phyloP scores from a whole-genome alignment of 2,888 invertebrate species.

The Agrilus mali region DNA sequence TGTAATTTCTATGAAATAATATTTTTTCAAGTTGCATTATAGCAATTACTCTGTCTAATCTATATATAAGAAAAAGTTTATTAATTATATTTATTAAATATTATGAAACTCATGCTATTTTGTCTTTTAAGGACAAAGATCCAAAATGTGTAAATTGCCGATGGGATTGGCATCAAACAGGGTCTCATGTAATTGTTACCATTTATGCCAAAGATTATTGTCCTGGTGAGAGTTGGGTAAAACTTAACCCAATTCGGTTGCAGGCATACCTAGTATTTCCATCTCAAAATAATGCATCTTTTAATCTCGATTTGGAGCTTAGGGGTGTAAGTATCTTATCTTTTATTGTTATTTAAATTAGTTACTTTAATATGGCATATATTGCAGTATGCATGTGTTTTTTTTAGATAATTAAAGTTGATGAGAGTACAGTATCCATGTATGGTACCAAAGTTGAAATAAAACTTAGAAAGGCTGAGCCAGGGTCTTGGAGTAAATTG shows the following conservation, averaged over 20 bases:
- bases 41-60: no score
- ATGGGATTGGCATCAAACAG: slow-evolving; percentile 94
- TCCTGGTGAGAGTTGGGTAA: slow-evolving; percentile 59
- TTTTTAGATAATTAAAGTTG: slow-evolving; percentile 63
- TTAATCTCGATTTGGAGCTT: slow-evolving; percentile 65
- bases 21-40: no score
- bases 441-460: slow-evolving; percentile 86
- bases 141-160: slow-evolving; percentile 46
- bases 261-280: slow-evolving; percentile 65
- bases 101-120: no score
- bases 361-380: no score
- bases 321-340: slow-evolving; percentile 61
- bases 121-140: slow-evolving; percentile 23
- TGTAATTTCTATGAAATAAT: background rate
- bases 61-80: no score
- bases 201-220: slow-evolving; percentile 86
- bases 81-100: no score
- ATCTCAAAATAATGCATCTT: slow-evolving; percentile 56
- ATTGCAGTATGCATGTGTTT: slow-evolving; percentile 7
- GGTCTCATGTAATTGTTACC: slow-evolving; percentile 68
- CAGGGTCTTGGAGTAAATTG: slow-evolving; percentile 69
- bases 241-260: slow-evolving; percentile 74
- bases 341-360: no score
- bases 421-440: slow-evolving; percentile 62
- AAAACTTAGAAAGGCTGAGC: slow-evolving; percentile 74